phyloP scores from a whole-genome alignment of 2,113 vertebrate species.

The Circaetus gallicus region DNA sequence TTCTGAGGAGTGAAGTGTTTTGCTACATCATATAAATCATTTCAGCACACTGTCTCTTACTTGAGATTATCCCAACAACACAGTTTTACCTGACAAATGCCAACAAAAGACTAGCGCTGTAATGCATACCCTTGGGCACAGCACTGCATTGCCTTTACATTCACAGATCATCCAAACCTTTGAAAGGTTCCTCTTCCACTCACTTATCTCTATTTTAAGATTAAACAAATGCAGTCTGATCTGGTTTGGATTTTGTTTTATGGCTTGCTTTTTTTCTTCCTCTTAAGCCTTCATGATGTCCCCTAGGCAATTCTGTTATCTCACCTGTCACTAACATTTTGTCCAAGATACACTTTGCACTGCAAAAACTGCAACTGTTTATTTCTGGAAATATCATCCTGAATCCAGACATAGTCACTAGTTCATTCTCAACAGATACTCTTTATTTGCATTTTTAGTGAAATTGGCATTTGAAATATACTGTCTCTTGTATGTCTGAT shows the following conservation, averaged over 20 bases:
- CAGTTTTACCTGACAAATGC: background rate
- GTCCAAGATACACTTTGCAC: background rate
- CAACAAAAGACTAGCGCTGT: background rate
- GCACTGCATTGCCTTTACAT: background rate
- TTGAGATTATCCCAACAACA: background rate
- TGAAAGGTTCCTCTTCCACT: background rate
- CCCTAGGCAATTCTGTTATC: background rate
- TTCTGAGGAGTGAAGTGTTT: background rate
- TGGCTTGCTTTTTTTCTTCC: background rate
- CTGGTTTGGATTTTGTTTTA: background rate
- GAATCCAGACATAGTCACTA: background rate
- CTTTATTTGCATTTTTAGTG: background rate
- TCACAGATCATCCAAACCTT: background rate
- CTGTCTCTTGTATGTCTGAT: background rate
- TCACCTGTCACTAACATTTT: background rate
- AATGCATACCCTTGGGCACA: background rate
- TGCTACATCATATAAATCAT: background rate
- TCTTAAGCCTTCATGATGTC: background rate
- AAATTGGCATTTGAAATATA: background rate
- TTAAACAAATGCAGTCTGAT: background rate
- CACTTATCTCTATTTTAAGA: background rate
- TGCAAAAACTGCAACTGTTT: background rate
- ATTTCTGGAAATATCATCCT: background rate
- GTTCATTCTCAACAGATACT: background rate
- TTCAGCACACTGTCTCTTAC: background rate